Conservation (phyloP, 2,888 invertebrate genomes). For the Pherbina coryleti region DNA sequence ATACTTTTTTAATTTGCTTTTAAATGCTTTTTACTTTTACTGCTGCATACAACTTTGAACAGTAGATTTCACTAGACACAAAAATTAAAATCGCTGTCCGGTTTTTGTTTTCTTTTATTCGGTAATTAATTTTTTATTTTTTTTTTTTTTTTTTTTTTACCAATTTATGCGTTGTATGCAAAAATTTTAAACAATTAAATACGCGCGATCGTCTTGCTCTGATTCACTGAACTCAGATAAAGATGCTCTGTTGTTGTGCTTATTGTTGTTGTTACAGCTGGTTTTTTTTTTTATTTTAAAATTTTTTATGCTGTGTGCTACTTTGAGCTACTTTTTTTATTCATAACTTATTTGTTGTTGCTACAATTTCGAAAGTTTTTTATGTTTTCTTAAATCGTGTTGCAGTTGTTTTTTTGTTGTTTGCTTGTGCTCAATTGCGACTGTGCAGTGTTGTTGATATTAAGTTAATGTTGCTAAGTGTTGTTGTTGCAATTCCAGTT, state of each 20-base stretch:
- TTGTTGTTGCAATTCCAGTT: constrained; percentile 57
- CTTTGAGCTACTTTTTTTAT: constrained; percentile 51
- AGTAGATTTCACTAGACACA: background rate
- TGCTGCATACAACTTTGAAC: background rate
- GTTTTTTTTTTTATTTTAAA: constrained; percentile 37
- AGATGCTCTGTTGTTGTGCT: constrained; percentile 14
- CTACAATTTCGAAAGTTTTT: constrained; percentile 59
- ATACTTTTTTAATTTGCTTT: background rate
- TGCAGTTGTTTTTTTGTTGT: constrained; percentile 7
- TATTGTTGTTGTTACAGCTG: constrained; percentile 17
- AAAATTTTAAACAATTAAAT: constrained; percentile 31
- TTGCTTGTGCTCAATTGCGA: constrained; percentile 49
- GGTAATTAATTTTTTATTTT: no score
- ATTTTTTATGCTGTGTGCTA: constrained; percentile 56
- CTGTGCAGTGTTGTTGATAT: constrained; percentile 35
- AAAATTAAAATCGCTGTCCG: background rate
- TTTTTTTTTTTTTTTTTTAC: background rate
- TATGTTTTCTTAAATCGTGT: constrained; percentile 19
- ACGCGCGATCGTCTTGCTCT: constrained; percentile 40
- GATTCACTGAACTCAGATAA: constrained; percentile 32
- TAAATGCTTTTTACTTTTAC: constrained; percentile 1
- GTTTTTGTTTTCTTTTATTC: constrained; percentile 1
- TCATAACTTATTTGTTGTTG: constrained; percentile 22
- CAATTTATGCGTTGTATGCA: background rate
- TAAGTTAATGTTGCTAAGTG: constrained; percentile 3